Conservation (phyloP, 2,113 vertebrate species). For the Aepyceros melampus region DNA sequence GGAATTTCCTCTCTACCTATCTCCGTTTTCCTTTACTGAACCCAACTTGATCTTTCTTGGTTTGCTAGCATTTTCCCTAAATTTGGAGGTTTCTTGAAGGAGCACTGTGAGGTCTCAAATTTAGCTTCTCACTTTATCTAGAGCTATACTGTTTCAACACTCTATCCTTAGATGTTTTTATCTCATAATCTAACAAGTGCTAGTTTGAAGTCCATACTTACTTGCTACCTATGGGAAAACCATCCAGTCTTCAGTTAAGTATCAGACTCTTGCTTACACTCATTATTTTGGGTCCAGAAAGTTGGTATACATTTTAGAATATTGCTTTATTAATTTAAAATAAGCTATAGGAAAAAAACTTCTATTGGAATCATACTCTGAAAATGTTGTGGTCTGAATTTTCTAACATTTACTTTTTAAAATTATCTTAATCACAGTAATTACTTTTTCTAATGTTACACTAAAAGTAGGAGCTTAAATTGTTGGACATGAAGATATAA, state of each 20-base stretch:
- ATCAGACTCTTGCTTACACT: neutral
- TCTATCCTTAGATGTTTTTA: neutral
- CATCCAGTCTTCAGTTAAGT: neutral
- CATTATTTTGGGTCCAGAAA: neutral
- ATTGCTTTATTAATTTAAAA: slow-evolving; percentile 7
- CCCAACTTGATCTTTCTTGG: neutral
- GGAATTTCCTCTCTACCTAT: neutral
- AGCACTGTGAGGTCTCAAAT: neutral
- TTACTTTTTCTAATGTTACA: slow-evolving; percentile 55
- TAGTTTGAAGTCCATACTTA: neutral
- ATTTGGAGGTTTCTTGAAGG: neutral
- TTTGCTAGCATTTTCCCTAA: neutral
- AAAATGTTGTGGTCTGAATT: slow-evolving; percentile 55
- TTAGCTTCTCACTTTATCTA: neutral
- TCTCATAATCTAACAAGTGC: neutral
- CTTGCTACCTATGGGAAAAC: neutral
- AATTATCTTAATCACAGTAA: slow-evolving; percentile 59
- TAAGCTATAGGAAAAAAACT: neutral
- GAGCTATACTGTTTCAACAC: neutral
- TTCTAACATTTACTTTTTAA: slow-evolving; percentile 62
- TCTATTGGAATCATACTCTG: neutral
- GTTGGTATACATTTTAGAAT: slow-evolving; percentile 13
- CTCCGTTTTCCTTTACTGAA: neutral
- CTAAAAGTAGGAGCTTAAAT: slow-evolving; percentile 65
- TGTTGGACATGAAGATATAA: slow-evolving; percentile 39